phyloP scores from a whole-genome alignment of 2,888 invertebrate genomes.

The Periphyllus acericola region DNA sequence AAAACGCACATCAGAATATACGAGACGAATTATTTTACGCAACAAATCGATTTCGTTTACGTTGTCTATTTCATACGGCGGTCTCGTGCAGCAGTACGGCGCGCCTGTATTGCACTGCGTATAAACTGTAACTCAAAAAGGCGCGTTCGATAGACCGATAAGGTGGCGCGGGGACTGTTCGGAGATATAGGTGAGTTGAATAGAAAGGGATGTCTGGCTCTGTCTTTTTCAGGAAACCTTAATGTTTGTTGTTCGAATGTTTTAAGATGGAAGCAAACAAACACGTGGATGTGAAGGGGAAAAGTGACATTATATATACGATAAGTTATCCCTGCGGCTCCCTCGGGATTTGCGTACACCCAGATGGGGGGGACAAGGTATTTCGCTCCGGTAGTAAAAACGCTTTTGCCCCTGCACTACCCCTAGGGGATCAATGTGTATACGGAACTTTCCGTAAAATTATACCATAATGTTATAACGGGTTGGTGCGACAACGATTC shows the following conservation, averaged over 20 bases:
- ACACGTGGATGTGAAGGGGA: conserved; percentile 41
- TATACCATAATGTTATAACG: conserved; percentile 42
- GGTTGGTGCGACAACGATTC: conserved; percentile 46
- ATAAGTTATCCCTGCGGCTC: conserved; percentile 61
- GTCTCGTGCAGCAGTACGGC: neutral
- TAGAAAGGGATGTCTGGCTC: conserved; percentile 25
- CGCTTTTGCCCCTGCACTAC: conserved; percentile 45
- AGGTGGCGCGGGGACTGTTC: neutral
- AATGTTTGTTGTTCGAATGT: conserved; percentile 60
- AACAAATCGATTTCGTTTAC: neutral
- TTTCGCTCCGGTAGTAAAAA: conserved; percentile 61
- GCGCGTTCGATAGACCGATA: neutral
- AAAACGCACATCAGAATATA: neutral
- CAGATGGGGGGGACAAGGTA: conserved; percentile 52
- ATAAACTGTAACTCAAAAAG: neutral
- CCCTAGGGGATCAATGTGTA: conserved; percentile 38
- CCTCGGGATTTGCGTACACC: conserved; percentile 51
- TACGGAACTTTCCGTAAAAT: conserved; percentile 56
- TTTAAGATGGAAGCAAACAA: conserved; percentile 60
- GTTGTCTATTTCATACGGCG: neutral
- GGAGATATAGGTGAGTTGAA: neutral
- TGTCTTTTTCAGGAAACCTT: conserved; percentile 47
- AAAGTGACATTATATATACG: conserved; percentile 60
- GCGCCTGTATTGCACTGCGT: neutral
- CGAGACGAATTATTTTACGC: neutral